Base-by-base conservation (phyloP, 1,140 invertebrate species). In the Euura saliciscinereae region DNA sequence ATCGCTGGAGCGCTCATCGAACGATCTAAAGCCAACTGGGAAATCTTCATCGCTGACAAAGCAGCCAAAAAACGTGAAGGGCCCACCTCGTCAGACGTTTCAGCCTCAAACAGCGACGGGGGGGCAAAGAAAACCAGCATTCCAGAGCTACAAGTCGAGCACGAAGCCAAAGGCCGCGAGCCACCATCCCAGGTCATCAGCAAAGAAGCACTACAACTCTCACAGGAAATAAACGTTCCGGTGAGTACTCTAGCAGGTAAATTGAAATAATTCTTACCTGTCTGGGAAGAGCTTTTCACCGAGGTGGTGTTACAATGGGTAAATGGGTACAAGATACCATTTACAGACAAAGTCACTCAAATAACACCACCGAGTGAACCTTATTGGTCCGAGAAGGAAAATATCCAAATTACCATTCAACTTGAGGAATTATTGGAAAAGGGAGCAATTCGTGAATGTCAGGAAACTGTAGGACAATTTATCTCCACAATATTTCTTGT, bases 401-500 rank as follows among this genome's bases (percentile, higher is more conserved):
- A 10, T 42, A 44, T 64, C n/a, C 5, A n/a, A 68, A 70, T 72
- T 70, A 4, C 5, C 28, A 11, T 43, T 28, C 66, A 73, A 68
- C 65, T 73, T n/a, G 4, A 28, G 1, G 43, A 70, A 45, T 70
- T 72, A 45, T 13, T 73, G 43, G n/a, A 68, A 71, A 73, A 78
- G 6, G 70, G 65, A 46, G 78, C 69, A 28, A 65, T 71, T 45
- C 13, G 28, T 8, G 68, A 65, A 73, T 77, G 76, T 70, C 6
- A 74, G 11, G 42, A 43, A 11, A 43, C 44, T 4, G 28, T 72
- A 59, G 74, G 70, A 65, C 78, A 82, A 71, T 83, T 79, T 71
- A 68, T 82, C 13, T 83, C 80, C 46, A n/a, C 68, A 65, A 77
- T 79, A 44, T 83, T 82, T 65, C 42, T 78, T 4, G 72, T 71